A percentile compares a stretch with the other conserved stretches of the same genome.
Evolutionary conservation across 2,797 vertebrate species (phyloP).

Genomic region (Mormyrus hasselquistii): DNA sequence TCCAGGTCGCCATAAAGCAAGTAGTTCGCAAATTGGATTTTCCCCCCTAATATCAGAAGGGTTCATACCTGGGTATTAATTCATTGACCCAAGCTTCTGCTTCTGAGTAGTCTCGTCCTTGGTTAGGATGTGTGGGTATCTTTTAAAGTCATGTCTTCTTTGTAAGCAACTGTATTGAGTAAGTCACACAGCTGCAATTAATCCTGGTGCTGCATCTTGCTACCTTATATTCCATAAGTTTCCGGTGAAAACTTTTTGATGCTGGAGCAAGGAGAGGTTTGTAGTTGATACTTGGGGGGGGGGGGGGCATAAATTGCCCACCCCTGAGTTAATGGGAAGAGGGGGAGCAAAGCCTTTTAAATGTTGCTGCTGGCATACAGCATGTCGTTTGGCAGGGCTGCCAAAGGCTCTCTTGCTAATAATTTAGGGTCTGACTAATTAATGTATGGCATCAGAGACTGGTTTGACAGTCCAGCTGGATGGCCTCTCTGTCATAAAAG

Average conservation of each 20-base stretch:
- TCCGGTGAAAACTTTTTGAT: not conserved
- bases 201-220: not conserved
- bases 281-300: not conserved
- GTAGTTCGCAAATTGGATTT: not conserved
- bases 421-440: constrained; percentile 11
- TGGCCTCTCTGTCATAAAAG: constrained; percentile 4
- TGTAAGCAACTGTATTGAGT: not conserved
- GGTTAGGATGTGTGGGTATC: not conserved
- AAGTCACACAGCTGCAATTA: not conserved
- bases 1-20: constrained; percentile 1
- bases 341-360: not conserved
- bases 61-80: not conserved
- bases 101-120: not conserved
- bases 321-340: not conserved
- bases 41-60: not conserved
- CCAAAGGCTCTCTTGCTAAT: not conserved
- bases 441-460: constrained; percentile 8
- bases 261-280: not conserved
- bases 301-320: not conserved
- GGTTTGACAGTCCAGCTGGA: not conserved
- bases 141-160: not conserved
- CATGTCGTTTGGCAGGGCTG: not conserved
- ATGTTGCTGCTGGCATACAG: constrained; percentile 11
- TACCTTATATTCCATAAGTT: not conserved
- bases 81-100: not conserved